phyloP scores from a whole-genome alignment of 2,797 vertebrate genomes.

The Dipus sagitta region DNA sequence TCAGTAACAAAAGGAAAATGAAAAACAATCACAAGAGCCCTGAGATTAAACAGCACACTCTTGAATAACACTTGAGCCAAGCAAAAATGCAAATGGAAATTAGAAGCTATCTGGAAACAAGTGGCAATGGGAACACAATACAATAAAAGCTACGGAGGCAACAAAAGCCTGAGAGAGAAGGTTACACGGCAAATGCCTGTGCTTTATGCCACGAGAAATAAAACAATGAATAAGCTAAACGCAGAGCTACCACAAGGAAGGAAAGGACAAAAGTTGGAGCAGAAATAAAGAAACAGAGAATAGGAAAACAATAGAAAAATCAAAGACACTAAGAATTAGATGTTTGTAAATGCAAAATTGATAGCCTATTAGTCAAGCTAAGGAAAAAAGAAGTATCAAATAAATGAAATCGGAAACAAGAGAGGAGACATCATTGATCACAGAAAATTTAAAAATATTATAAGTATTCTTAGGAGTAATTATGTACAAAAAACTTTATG shows the following conservation, averaged over 20 bases:
- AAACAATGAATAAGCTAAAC: not conserved
- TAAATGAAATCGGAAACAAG: not conserved
- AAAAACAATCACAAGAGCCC: not conserved
- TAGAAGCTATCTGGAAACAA: slow-evolving; percentile 5
- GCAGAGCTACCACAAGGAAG: not conserved
- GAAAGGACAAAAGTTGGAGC: not conserved
- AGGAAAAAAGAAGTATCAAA: not conserved
- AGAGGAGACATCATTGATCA: not conserved
- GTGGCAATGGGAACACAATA: not conserved
- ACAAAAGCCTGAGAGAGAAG: not conserved
- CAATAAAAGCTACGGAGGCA: not conserved
- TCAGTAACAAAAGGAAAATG: slow-evolving; percentile 22
- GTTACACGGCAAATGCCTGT: not conserved
- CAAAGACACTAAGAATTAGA: not conserved
- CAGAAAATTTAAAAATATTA: no score
- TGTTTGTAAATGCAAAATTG: not conserved
- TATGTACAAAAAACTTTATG: not conserved
- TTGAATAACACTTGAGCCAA: not conserved
- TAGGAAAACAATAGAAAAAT: not conserved
- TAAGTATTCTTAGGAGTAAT: not conserved
- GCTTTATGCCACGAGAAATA: not conserved
- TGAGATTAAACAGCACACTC: slow-evolving; percentile 41
- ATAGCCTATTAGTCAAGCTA: not conserved
- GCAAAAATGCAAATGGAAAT: slow-evolving; percentile 49
- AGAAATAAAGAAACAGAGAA: not conserved